Evolutionary conservation across 2,888 invertebrate genomes (phyloP).

Genomic region (Apamea epomidion): DNA sequence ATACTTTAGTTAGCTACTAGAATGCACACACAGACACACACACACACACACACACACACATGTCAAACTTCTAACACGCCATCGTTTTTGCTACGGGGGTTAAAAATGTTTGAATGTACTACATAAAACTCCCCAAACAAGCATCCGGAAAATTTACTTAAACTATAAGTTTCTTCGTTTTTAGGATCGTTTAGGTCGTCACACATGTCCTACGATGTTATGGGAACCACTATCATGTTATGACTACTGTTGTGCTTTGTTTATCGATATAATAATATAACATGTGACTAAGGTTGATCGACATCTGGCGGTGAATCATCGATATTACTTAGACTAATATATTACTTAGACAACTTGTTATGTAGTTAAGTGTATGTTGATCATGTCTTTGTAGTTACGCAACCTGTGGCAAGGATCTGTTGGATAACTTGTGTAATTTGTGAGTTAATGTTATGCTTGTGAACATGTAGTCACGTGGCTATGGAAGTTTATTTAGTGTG

Average conservation of each 20-base stretch:
- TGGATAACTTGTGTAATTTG: constrained; percentile 16
- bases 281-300: constrained; percentile 34
- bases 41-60: too few species aligned
- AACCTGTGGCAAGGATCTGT: constrained; percentile 22
- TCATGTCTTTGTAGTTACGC: constrained; percentile 17
- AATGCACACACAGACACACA: too few species aligned
- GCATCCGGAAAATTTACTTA: neutral
- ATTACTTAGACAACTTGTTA: constrained; percentile 15
- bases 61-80: too few species aligned
- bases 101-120: neutral
- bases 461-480: neutral
- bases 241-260: constrained; percentile 57
- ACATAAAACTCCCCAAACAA: neutral
- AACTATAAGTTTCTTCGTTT: neutral
- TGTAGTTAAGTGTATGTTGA: constrained; percentile 2
- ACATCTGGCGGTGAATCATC: constrained; percentile 55
- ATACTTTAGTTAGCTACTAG: neutral
- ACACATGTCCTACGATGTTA: constrained; percentile 35
- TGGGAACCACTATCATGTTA: constrained; percentile 59
- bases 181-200: neutral
- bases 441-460: constrained; percentile 8
- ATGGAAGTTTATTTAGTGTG: neutral
- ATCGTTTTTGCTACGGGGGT: too few species aligned
- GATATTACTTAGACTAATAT: constrained; percentile 12
- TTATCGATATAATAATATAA: constrained; percentile 30